Evolutionary conservation across 2,113 vertebrate genomes (phyloP), one percentile per base, ranked within the genome.

Genomic region (Megalops atlanticus): DNA sequence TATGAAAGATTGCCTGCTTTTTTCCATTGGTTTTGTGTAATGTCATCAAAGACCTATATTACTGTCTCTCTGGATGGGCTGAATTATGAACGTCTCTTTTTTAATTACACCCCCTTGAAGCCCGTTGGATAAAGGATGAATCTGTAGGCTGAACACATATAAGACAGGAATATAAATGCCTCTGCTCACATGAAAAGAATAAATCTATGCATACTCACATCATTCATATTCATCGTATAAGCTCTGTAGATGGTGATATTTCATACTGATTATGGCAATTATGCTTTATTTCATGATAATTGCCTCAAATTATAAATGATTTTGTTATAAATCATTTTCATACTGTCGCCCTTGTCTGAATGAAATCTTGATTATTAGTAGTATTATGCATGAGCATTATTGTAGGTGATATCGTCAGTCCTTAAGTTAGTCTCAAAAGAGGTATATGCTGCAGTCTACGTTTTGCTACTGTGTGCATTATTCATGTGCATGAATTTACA

Each of bases 201-300:
- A 79, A 79, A 33, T 43, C 27, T n/a, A 78, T 27, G 27, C 21
- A 79, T 49, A 7, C 16, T 41, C 36, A 72, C 39, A 47, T 71
- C 43, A 72, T 43, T 16, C 39, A 21, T 40, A 4, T 49, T 79
- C 43, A 58, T 68, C 24, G 38, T 40, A 77, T 35, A 54, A 76
- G 1, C 45, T 38, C 35, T 38, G 38, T 45, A 18, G 14, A 76
- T 54, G 12, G 58, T 31, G 58, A 64, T 64, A 64, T 64, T 64
- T 64, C 58, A 64, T 64, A 31, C 58, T 24, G 27, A 11, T 64
- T 64, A 64, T 11, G n/a, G 58, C n/a, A 64, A 64, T 54, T 77
- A 35, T 64, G 27, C 24, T 58, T 77, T 38, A 24, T 64, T 64
- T 54, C 35, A 58, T 38, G 33, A 39, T 64, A 77, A 77, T 77